Evolutionary conservation across 2,113 vertebrate species (phyloP).

Genomic region (Riparia riparia): DNA sequence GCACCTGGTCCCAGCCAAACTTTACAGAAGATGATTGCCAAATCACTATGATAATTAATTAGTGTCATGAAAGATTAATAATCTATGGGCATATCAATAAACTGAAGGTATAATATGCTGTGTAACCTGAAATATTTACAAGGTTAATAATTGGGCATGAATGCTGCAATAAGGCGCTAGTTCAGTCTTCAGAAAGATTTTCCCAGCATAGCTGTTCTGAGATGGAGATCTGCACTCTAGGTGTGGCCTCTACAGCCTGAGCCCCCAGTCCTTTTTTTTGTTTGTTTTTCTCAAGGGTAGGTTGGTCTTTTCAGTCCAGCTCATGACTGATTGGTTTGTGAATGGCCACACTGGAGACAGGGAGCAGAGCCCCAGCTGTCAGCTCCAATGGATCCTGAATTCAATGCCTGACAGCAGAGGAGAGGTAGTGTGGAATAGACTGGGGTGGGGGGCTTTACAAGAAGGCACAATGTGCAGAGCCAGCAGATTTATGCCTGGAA

Average conservation of each 20-base stretch:
- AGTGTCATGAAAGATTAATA: slow-evolving; percentile 46
- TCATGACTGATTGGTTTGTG: not conserved
- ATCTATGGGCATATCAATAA: slow-evolving; percentile 32
- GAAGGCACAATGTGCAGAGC: not conserved
- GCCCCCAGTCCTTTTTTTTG: rapidly evolving
- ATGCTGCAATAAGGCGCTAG: not conserved
- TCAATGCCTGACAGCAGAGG: not conserved
- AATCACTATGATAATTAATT: slow-evolving; percentile 40
- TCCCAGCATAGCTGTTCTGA: not conserved
- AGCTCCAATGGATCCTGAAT: not conserved
- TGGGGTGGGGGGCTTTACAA: not conserved
- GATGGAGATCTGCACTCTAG: not conserved
- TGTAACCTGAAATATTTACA: slow-evolving; percentile 38
- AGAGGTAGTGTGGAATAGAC: rapidly evolving
- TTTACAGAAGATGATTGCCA: slow-evolving; percentile 12
- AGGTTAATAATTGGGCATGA: not conserved
- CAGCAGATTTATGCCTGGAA: rapidly evolving
- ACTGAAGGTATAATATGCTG: not conserved
- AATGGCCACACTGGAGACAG: not conserved
- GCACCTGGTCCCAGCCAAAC: not conserved
- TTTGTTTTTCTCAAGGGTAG: not conserved
- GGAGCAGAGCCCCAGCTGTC: rapidly evolving
- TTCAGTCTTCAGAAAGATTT: not conserved
- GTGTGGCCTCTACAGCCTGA: not conserved
- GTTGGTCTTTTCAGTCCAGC: not conserved